Evolutionary conservation across 2,797 vertebrate species (phyloP), one percentile per base, ranked within the genome.

Genomic region (Acanthurus lineatus): DNA sequence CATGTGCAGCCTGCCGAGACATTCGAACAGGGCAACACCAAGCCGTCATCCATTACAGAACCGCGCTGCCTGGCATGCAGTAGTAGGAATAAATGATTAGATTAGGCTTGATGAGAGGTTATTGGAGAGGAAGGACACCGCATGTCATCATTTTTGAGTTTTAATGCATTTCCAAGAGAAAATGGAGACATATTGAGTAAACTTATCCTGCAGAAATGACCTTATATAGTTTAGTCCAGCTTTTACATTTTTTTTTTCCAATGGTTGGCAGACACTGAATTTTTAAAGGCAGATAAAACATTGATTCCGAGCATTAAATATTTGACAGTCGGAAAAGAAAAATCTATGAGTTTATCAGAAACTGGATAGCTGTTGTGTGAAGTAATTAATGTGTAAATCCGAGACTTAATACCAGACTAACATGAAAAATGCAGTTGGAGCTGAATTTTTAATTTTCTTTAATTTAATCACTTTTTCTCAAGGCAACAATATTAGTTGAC

Each of bases 31-130:
- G 47, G 5, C 9, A 38, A 51, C 6, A 16, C 52, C 19, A 11
- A 8, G 15, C 68, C 25, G 2, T 68, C 64, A 28, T 77, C n/a
- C 11, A 17, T 69, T 66, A 49, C 62, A 65, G 45, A 57, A 6
- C 48, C 28, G 53, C 9, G 22, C 73, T 61, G 76, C 61, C 54
- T 22, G 40, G 51, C 57, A 60, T 44, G 51, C 59, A 40, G 42
- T 22, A 40, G 40, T 42, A 53, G 28, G 25, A 44, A 28, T 9
- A 73, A 77, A 77, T 67, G 42, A 80, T 68, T 42, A 61, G 38
- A 71, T 71, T 65, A 52, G 47, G 69, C 38, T 17, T 64, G 61
- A 64, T 48, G 69, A 75, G 32, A 70, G 49, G 42, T 45, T 40
- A 65, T 56, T 47, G 25, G 59, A 64, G 45, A 74, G 19, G 5